Evolutionary conservation across 2,113 vertebrate genomes (phyloP).

Genomic region (Nannospalax galili): DNA sequence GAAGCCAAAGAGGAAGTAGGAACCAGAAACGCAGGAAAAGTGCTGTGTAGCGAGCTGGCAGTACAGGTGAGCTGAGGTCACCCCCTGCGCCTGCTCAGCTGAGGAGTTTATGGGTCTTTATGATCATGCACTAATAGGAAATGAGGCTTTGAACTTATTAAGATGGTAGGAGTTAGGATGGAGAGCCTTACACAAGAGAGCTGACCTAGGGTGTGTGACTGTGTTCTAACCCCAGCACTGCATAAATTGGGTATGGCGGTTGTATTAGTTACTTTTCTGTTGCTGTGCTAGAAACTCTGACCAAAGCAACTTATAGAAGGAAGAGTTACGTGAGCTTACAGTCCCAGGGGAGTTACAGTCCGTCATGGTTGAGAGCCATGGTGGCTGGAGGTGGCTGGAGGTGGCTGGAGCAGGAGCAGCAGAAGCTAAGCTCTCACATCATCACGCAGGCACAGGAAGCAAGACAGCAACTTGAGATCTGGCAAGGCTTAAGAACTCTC

Average conservation of each 20-base stretch:
- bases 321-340: too few relatives aligned
- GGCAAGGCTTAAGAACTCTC: too few relatives aligned
- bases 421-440: too few relatives aligned
- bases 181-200: background rate
- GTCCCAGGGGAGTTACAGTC: too few relatives aligned
- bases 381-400: too few relatives aligned
- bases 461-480: too few relatives aligned
- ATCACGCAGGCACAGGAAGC: too few relatives aligned
- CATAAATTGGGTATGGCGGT: background rate
- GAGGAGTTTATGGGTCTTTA: background rate
- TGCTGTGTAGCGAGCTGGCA: background rate
- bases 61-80: background rate
- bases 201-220: background rate
- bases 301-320: too few relatives aligned
- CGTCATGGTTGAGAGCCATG: too few relatives aligned
- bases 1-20: background rate
- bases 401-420: too few relatives aligned
- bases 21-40: fast-evolving
- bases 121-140: background rate
- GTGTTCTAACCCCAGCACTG: background rate
- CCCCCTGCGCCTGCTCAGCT: fast-evolving
- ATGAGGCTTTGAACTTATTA: fast-evolving
- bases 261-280: too few relatives aligned
- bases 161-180: background rate
- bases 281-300: too few relatives aligned